Base-by-base conservation (phyloP, 2,888 invertebrate genomes). In the Drosophila fulvimacula region DNA sequence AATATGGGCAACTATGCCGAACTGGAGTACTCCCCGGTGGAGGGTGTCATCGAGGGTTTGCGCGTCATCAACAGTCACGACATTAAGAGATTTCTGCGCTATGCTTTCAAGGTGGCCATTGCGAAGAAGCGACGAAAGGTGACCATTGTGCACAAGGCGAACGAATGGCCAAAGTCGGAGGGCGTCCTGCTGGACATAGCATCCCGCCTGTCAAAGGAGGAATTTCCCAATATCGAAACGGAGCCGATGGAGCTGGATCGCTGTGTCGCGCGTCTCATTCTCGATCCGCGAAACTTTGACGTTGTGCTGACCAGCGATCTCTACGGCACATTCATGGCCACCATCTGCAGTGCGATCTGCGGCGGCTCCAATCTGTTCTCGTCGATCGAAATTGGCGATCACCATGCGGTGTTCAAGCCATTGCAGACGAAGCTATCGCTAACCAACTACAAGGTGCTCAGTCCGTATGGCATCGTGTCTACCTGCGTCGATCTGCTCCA, bases 331-430 rank as follows among this genome's bases (percentile, higher is more conserved):
- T 81, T 90, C 17, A 52, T 91, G 17, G 78, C 87, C 19, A 79
- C 91, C 30, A 81, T 90, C 13, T 67, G 69, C 24, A 84, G 86
- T 17, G 83, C 79, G 0, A 80, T 91, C 21, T 90, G 90, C 32
- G 91, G 91, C 7, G 90, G 91, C 19, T 80, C 87, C 5, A 85
- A 84, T 66, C 78, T 91, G 2, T 91, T 90, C 41, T 84, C 84
- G 6, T 70, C 87, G 5, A 77, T 68, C 5, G 91, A 90, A 48
- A 56, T 78, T n/a, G 89, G 90, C 0, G 80, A 88, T 5, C 52
- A 81, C 49, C 85, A 89, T 65, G 91, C 90, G 2, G 77, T 91
- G 0, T 91, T 91, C 36, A 91, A 91, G 73, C 91, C 91, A 0
- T 73, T 91, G n/a, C 82, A 91, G 64, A 88, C 87, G 1, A 88